phyloP scores from a whole-genome alignment of 1,140 invertebrate genomes.

The Drosophila trapezifrons region DNA sequence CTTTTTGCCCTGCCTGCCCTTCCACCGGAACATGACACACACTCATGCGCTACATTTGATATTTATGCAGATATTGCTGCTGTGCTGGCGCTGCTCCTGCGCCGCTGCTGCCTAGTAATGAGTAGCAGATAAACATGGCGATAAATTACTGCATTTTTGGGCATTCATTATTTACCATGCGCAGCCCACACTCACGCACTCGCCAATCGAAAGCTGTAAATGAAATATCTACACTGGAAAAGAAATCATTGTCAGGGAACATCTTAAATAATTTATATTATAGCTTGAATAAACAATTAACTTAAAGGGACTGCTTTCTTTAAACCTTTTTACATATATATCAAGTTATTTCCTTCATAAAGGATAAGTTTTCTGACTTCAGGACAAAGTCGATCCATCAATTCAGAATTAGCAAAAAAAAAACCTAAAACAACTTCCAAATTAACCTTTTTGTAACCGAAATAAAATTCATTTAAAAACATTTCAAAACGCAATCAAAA shows the following conservation, averaged over 20 bases:
- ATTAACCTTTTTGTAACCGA: not conserved
- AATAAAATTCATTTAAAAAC: not conserved
- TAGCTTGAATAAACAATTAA: too few species aligned
- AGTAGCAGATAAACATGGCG: conserved; percentile 73
- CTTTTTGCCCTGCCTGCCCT: conserved; percentile 3
- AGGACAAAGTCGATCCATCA: too few species aligned
- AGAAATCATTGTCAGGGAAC: not conserved
- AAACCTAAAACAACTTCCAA: not conserved
- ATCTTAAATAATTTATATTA: too few species aligned
- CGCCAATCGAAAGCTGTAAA: conserved; percentile 37
- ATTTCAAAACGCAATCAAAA: too few species aligned
- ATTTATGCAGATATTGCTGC: conserved; percentile 70
- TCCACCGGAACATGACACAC: conserved; percentile 9
- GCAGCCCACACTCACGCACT: conserved; percentile 16
- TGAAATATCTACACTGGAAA: conserved; percentile 20
- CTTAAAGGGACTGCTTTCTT: too few species aligned
- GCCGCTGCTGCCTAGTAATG: conserved; percentile 45
- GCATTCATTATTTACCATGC: conserved; percentile 63
- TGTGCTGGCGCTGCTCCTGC: conserved; percentile 19
- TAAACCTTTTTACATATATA: too few species aligned
- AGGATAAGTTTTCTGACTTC: not conserved
- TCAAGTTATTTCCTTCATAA: not conserved
- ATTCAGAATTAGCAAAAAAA: not conserved
- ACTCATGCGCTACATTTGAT: conserved; percentile 39
- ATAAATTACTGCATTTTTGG: conserved; percentile 76